Percentiles rank a stretch among this genome's conserved stretches.
phyloP scores from a whole-genome alignment of 1,140 invertebrate genomes.

The Drosophila paulistorum region DNA sequence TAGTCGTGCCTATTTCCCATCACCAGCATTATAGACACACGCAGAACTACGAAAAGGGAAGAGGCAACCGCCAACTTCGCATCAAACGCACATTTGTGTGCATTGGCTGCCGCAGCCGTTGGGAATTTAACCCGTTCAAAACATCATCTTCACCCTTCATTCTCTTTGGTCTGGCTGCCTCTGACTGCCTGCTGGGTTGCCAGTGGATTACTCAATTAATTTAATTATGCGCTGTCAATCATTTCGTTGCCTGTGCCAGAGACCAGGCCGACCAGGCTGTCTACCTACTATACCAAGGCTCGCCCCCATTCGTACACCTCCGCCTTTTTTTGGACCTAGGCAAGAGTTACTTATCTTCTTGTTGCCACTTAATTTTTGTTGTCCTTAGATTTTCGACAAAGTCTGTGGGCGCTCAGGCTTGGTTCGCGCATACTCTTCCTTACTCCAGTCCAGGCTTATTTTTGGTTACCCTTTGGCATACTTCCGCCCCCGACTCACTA shows the following conservation, averaged over 20 bases:
- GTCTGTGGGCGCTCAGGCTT: conserved; percentile 54
- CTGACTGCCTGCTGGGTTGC: conserved; percentile 37
- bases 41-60: background rate
- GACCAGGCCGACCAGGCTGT: conserved; percentile 3
- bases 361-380: conserved; percentile 81
- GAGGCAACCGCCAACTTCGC: conserved; percentile 40
- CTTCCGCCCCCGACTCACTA: background rate
- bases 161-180: conserved; percentile 2
- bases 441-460: background rate
- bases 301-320: background rate
- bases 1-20: conserved; percentile 13
- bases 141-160: background rate
- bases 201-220: conserved; percentile 83
- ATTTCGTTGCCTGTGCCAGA: conserved; percentile 74
- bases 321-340: conserved; percentile 2
- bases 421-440: background rate
- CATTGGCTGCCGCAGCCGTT: conserved; percentile 46
- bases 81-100: conserved; percentile 57
- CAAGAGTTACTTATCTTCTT: conserved; percentile 71
- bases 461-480: background rate
- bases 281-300: conserved; percentile 4
- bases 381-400: conserved; percentile 59
- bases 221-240: conserved; percentile 83
- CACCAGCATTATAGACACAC: conserved; percentile 8
- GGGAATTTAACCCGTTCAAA: conserved; percentile 73